Evolutionary conservation across 2,888 invertebrate species (phyloP).

Genomic region (Nysson spinosus): DNA sequence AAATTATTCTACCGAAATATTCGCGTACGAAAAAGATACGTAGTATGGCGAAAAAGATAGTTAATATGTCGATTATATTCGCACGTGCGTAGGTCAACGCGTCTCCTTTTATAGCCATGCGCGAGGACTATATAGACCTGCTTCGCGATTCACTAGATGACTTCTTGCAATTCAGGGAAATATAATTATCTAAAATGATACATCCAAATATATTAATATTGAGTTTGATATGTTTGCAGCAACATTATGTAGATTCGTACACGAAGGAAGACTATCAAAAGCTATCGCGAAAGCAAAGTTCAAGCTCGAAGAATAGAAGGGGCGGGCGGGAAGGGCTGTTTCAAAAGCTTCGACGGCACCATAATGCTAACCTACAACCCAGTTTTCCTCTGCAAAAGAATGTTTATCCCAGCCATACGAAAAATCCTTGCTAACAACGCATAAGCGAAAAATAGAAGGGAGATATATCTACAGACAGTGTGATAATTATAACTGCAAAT

Average conservation of each 20-base stretch:
- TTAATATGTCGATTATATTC: conserved; percentile 3
- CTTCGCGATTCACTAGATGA: background rate
- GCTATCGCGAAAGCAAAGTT: conserved; percentile 30
- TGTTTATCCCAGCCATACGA: background rate
- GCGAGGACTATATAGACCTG: conserved; percentile 24
- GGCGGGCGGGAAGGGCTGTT: conserved; percentile 2
- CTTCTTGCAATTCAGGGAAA: conserved; percentile 8
- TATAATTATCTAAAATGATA: background rate
- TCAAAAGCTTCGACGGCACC: conserved; percentile 1
- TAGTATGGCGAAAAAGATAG: no score
- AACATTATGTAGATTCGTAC: conserved; percentile 12
- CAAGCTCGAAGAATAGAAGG: conserved; percentile 4
- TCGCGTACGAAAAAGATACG: no score
- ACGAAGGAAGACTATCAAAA: background rate
- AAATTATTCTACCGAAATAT: no score
- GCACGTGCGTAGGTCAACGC: conserved; percentile 23
- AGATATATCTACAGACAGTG: background rate
- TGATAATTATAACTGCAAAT: background rate
- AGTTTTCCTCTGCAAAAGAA: background rate
- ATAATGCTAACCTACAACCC: conserved; percentile 26
- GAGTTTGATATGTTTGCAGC: background rate
- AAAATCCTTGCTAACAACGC: background rate
- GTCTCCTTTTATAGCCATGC: conserved; percentile 21
- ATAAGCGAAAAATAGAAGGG: background rate
- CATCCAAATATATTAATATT: background rate